These are phyloP conservation scores for Odontamblyopus rebecca DNA, from an alignment of 2,797 vertebrate species.

Conservation along the genomic window DNA sequence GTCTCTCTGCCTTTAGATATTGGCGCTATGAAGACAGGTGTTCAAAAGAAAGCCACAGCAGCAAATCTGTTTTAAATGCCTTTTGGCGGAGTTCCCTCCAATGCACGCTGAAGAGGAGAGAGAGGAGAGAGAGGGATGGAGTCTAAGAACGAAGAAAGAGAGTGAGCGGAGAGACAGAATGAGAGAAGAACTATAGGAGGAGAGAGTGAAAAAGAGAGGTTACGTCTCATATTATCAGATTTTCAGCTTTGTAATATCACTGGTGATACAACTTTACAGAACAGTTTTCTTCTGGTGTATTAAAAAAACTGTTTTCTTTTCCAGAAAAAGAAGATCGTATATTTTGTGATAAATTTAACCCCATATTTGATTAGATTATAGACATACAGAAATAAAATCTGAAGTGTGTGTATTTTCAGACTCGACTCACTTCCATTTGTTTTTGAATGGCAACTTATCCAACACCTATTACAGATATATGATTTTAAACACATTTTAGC, in stretches of 20 bases:
- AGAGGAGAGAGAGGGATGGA: conserved; percentile 17
- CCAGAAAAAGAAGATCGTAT: no score
- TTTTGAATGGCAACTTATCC: no score
- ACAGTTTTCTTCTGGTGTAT: background rate
- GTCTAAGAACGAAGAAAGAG: background rate
- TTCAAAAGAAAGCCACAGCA: conserved; percentile 60
- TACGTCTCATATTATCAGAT: conserved; percentile 37
- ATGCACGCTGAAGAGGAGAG: conserved; percentile 30
- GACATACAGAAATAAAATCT: no score
- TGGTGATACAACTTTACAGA: conserved; percentile 27
- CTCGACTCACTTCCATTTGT: no score
- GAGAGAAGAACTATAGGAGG: no score
- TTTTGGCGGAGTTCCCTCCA: conserved; percentile 50
- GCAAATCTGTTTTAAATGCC: conserved; percentile 63
- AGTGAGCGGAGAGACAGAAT: background rate
- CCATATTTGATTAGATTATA: no score
- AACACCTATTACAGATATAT: no score
- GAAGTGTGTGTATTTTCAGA: no score
- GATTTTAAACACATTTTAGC: no score
- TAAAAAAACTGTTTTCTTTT: background rate
- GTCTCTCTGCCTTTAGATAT: conserved; percentile 65
- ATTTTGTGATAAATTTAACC: no score
- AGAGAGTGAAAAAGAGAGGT: conserved; percentile 8
- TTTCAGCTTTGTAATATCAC: conserved; percentile 29
- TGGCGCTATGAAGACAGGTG: conserved; percentile 69